phyloP scores from a whole-genome alignment of 2,888 invertebrate genomes.

The Nycteola revayana region DNA sequence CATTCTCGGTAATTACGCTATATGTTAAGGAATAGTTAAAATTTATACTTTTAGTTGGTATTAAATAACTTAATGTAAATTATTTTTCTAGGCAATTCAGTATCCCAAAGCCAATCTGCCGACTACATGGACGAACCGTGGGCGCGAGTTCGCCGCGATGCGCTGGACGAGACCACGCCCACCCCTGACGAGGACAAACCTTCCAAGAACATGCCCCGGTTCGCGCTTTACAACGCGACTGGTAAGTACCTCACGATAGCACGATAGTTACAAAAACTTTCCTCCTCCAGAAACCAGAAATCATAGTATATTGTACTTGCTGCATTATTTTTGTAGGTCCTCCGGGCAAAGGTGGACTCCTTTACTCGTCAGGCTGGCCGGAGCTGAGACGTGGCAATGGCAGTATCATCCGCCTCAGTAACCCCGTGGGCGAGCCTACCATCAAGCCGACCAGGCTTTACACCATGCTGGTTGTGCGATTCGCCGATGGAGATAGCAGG shows the following conservation, averaged over 20 bases:
- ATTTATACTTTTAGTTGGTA: no score
- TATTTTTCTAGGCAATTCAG: constrained; percentile 60
- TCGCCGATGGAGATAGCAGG: constrained; percentile 60
- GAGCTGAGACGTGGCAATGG: constrained; percentile 65
- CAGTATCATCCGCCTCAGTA: constrained; percentile 48
- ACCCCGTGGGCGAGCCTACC: constrained; percentile 65
- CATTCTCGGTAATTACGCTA: constrained; percentile 73
- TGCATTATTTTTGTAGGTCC: constrained; percentile 43
- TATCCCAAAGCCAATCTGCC: constrained; percentile 51
- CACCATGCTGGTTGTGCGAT: constrained; percentile 67
- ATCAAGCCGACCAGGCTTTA: constrained; percentile 67
- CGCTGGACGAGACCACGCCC: constrained; percentile 38
- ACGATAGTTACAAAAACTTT: no score
- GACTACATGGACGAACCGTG: constrained; percentile 56
- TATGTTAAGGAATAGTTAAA: no score
- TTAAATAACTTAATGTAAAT: no score
- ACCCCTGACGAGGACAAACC: constrained; percentile 52
- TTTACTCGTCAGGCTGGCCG: constrained; percentile 78
- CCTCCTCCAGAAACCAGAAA: no score
- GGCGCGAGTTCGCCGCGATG: constrained; percentile 55
- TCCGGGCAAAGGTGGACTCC: constrained; percentile 70
- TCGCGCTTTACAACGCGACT: constrained; percentile 77
- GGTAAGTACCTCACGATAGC: constrained; percentile 44
- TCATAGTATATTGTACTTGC: no score
- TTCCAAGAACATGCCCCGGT: constrained; percentile 53